Evolutionary conservation across 2,888 invertebrate genomes (phyloP), one percentile per base, ranked within the genome.

Genomic region (Melolontha melolontha): DNA sequence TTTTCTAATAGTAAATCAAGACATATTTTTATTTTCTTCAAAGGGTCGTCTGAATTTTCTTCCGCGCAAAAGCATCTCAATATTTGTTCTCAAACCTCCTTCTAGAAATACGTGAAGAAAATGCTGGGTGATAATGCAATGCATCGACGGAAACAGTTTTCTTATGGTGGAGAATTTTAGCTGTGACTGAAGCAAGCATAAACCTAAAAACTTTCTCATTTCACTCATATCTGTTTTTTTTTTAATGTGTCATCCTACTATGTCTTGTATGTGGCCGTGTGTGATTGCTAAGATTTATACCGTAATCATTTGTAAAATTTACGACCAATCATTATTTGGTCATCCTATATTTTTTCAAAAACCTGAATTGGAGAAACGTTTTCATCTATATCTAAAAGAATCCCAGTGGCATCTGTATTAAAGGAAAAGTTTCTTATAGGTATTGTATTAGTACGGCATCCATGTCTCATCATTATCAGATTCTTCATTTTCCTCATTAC

Each of bases 331-430:
- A 71, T 69, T 67, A 71, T 69, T 68, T n/a, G 29, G 29, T 29
- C 29, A 29, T 29, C 29, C 29, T 6, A 29, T 29, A 69, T 71
- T 67, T 57, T 68, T 66, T 70, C 68, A 68, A 70, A 71, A 29
- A 29, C 29, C 29, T 29, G 29, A 29, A 29, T 29, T 29, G 29
- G 29, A 29, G 29, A 29, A 29, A 71, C 69, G 67, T 66, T 74
- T 68, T 68, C 57, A 17, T 68, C 66, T 66, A 62, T 72, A 49
- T 66, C 71, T 78, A 81, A 6, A 78, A 82, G 82, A 74, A 27
- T 68, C 68, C 68, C 68, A 66, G 68, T n/a, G n/a, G n/a, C n/a
- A n/a, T n/a, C n/a, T n/a, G n/a, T n/a, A n/a, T n/a, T n/a, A n/a
- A n/a, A n/a, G n/a, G n/a, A n/a, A n/a, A n/a, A n/a, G n/a, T n/a